These are phyloP conservation scores for Chauna torquata DNA, from an alignment of 2,113 vertebrate genomes.

Conservation along the genomic window DNA sequence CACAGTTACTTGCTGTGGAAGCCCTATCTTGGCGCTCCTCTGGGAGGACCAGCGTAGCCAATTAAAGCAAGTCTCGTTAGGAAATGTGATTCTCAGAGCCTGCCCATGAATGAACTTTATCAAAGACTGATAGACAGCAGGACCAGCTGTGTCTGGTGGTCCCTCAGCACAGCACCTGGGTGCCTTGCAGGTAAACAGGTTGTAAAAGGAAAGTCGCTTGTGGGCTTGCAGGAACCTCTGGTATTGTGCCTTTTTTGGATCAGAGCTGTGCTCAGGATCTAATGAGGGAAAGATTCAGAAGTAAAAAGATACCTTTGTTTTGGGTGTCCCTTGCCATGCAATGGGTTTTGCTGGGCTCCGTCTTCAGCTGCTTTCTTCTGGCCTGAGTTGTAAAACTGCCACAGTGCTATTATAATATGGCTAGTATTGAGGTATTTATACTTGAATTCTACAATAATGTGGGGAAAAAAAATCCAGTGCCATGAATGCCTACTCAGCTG, in stretches of 20 bases:
- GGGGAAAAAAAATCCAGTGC: accelerated
- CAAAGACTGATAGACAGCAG: not conserved
- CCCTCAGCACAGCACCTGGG: not conserved
- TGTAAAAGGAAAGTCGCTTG: not conserved
- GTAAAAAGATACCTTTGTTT: not conserved
- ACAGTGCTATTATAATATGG: accelerated
- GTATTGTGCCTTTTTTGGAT: not conserved
- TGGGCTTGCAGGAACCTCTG: not conserved
- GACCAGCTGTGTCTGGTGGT: not conserved
- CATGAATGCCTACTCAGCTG: no score
- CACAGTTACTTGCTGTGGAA: not conserved
- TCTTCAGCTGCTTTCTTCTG: not conserved
- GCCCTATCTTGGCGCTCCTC: not conserved
- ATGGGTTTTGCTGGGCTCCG: not conserved
- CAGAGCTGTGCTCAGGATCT: not conserved
- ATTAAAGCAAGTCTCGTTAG: not conserved
- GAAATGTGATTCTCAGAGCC: not conserved
- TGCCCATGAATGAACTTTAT: not conserved
- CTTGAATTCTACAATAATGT: not conserved
- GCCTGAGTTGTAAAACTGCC: not conserved
- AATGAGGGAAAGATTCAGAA: not conserved
- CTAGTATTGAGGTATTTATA: not conserved
- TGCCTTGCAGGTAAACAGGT: not conserved
- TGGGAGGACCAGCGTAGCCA: not conserved
- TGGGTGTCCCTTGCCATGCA: not conserved